A percentile compares a stretch with the other conserved stretches of the same genome.
Evolutionary conservation across 2,888 invertebrate genomes (phyloP).

Genomic region (Psylliodes chrysocephalus): DNA sequence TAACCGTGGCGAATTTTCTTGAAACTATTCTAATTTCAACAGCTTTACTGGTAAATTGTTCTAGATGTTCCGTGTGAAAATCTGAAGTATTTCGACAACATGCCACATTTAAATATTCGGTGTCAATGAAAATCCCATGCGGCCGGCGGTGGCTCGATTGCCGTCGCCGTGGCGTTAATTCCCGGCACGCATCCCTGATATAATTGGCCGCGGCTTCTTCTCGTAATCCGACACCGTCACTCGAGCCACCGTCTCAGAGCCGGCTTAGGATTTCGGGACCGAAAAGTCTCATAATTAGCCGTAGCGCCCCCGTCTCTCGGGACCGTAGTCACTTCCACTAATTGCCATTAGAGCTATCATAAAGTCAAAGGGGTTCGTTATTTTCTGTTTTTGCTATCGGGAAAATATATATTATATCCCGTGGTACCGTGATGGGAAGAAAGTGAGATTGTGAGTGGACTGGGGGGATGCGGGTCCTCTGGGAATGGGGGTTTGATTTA

Average conservation of each 20-base stretch:
- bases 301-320: conserved; percentile 49
- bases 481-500: conserved; percentile 31
- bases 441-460: conserved; percentile 26
- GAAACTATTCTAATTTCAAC: too few relatives aligned
- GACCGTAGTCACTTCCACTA: conserved; percentile 52
- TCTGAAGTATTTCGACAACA: too few relatives aligned
- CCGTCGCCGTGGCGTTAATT: conserved; percentile 40
- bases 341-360: conserved; percentile 57
- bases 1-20: too few relatives aligned
- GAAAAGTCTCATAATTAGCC: conserved; percentile 57
- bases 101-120: too few relatives aligned
- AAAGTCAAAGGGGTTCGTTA: conserved; percentile 56
- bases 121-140: conserved; percentile 8
- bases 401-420: too few relatives aligned
- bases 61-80: too few relatives aligned
- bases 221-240: conserved; percentile 60
- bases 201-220: conserved; percentile 60
- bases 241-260: conserved; percentile 53
- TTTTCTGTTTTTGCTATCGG: conserved; percentile 36
- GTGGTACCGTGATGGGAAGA: conserved; percentile 14
- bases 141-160: conserved; percentile 3
- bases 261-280: conserved; percentile 61
- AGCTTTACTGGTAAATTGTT: too few relatives aligned
- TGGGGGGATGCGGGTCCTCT: conserved; percentile 13
- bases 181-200: conserved; percentile 50